A percentile compares a stretch with the other conserved stretches of the same genome.
These are phyloP conservation scores for Lagorchestes hirsutus DNA, from an alignment of 2,797 vertebrate species.

Conservation along the genomic window DNA sequence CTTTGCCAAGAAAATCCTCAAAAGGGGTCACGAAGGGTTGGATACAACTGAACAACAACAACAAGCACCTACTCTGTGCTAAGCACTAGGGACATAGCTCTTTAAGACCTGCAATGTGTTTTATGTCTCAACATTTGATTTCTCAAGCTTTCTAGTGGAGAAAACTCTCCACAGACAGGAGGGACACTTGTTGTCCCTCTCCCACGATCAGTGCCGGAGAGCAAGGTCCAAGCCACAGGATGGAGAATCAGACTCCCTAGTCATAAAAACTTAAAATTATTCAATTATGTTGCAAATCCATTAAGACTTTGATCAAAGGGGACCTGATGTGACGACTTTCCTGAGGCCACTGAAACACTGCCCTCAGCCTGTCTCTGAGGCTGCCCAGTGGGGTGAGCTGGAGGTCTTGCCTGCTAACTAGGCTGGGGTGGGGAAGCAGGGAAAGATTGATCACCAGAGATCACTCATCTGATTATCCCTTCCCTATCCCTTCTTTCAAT, in stretches of 20 bases:
- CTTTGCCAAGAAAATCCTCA: not conserved
- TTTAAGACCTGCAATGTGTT: not conserved
- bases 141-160: not conserved
- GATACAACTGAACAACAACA: not conserved
- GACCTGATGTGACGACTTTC: no score
- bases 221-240: not conserved
- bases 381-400: not conserved
- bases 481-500: not conserved
- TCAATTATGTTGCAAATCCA: not conserved
- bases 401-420: not conserved
- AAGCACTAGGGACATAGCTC: not conserved
- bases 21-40: not conserved
- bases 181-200: not conserved
- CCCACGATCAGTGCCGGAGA: fast-evolving
- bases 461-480: not conserved
- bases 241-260: not conserved
- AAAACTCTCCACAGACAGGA: not conserved
- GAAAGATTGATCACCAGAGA: slow-evolving; percentile 17
- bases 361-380: not conserved
- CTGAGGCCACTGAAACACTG: fast-evolving
- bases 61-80: not conserved
- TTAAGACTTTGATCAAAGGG: no score
- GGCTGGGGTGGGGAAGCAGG: not conserved
- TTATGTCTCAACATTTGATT: not conserved
- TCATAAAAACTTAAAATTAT: not conserved